These are phyloP conservation scores for Crocuta crocuta DNA, from an alignment of 2,113 vertebrate genomes.

Conservation along the genomic window DNA sequence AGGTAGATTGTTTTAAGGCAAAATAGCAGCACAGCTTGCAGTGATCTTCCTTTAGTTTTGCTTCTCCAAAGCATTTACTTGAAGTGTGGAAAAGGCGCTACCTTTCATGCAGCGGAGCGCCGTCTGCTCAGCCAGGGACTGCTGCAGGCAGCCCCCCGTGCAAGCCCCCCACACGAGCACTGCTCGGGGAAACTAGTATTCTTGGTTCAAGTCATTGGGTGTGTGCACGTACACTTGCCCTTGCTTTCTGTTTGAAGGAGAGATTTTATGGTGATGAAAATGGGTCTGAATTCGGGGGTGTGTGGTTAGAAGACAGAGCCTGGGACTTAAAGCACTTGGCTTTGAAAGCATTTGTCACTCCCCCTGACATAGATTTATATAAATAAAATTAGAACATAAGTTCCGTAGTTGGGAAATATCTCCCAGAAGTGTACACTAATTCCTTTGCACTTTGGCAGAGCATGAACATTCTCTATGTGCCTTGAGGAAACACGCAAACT, in stretches of 20 bases:
- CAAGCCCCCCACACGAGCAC: too few species aligned
- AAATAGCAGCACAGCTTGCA: not conserved
- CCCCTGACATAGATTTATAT: not conserved
- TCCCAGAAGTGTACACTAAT: not conserved
- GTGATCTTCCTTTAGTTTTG: not conserved
- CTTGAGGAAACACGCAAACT: not conserved
- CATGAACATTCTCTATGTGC: not conserved
- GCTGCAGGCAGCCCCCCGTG: not conserved
- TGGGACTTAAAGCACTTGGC: not conserved
- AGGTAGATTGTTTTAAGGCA: conserved; percentile 87
- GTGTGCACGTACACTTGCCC: fast-evolving
- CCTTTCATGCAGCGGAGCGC: not conserved
- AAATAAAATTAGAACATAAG: not conserved
- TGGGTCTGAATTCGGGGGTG: not conserved
- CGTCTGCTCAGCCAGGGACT: not conserved
- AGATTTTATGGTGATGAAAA: too few species aligned
- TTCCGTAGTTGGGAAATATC: not conserved
- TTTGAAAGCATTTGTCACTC: not conserved
- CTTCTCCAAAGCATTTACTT: not conserved
- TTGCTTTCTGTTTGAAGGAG: not conserved
- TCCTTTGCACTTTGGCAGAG: not conserved
- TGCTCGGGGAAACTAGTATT: fast-evolving
- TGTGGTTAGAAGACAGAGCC: not conserved
- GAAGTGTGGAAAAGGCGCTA: not conserved
- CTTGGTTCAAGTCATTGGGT: fast-evolving